Percentiles rank a stretch among this genome's conserved stretches.
These are phyloP conservation scores for Corbicula japonica DNA, from an alignment of 2,888 invertebrate species.

Conservation along the genomic window DNA sequence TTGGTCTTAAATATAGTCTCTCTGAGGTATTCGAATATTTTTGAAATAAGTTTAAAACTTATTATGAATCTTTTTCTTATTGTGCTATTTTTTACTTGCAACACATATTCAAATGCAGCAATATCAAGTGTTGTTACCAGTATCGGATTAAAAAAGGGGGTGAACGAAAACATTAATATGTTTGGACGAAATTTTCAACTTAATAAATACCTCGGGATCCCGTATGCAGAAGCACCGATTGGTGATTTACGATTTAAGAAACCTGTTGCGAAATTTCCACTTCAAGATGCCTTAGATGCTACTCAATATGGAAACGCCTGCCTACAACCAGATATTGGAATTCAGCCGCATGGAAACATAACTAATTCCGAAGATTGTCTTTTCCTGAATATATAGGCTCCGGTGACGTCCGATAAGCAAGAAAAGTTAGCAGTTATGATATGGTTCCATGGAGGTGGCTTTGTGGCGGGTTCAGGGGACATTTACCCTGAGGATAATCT, in stretches of 20 bases:
- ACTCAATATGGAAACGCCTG: slow-evolving; percentile 46
- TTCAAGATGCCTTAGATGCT: slow-evolving; percentile 42
- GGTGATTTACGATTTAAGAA: slow-evolving; percentile 51
- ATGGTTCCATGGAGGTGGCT: slow-evolving; percentile 62
- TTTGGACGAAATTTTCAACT: slow-evolving; percentile 1
- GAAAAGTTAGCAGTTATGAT: slow-evolving; percentile 49
- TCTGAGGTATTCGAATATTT: no score
- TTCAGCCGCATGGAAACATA: not conserved
- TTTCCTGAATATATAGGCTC: slow-evolving; percentile 57
- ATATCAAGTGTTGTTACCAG: no score
- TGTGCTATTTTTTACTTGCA: no score
- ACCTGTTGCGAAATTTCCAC: slow-evolving; percentile 32
- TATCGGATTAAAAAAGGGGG: slow-evolving; percentile 10
- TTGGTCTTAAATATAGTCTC: no score
- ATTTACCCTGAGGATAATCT: slow-evolving; percentile 48
- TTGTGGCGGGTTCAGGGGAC: slow-evolving; percentile 40
- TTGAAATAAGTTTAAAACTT: no score
- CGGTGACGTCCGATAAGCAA: not conserved
- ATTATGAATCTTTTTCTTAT: no score
- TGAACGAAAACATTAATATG: slow-evolving; percentile 3
- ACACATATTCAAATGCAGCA: no score
- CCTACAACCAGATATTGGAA: slow-evolving; percentile 31
- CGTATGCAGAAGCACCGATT: slow-evolving; percentile 49
- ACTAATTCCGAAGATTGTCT: slow-evolving; percentile 59
- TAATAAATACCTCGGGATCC: slow-evolving; percentile 49